A percentile compares a stretch with the other conserved stretches of the same genome.
These are phyloP conservation scores for Ecliptopera silaceata DNA, from an alignment of 2,888 invertebrate species.

Conservation along the genomic window DNA sequence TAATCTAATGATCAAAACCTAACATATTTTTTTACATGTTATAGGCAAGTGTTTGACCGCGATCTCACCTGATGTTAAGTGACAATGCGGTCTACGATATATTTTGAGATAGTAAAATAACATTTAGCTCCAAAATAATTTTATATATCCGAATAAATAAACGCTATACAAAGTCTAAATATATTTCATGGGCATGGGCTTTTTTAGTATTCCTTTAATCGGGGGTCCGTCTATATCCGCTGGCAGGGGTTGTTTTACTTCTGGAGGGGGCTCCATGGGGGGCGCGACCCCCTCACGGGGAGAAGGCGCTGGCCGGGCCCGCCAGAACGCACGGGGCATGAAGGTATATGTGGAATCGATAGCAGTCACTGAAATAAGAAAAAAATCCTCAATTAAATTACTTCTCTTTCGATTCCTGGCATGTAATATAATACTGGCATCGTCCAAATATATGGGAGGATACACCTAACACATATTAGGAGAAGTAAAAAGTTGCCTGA, in stretches of 20 bases:
- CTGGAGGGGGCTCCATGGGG: conserved; percentile 57
- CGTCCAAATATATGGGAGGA: too few species aligned
- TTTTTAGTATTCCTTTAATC: conserved; percentile 74
- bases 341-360: conserved; percentile 67
- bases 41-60: too few species aligned
- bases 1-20: too few species aligned
- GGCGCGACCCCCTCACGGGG: conserved; percentile 48
- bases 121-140: not conserved
- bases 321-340: conserved; percentile 63
- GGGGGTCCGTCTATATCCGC: conserved; percentile 43
- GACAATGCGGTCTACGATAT: too few species aligned
- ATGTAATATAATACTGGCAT: too few species aligned
- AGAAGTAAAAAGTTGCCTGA: too few species aligned
- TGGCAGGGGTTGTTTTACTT: conserved; percentile 46
- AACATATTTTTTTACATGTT: too few species aligned
- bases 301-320: conserved; percentile 42
- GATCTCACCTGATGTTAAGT: too few species aligned
- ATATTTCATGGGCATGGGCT: conserved; percentile 78
- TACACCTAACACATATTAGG: too few species aligned
- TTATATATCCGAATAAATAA: conserved; percentile 8
- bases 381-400: too few species aligned
- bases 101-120: not conserved
- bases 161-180: conserved; percentile 42
- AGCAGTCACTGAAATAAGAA: conserved; percentile 53
- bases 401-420: too few species aligned